These are phyloP conservation scores for Cyprinodon brontotheroides DNA, from an alignment of 2,113 vertebrate species.

Conservation along the genomic window DNA sequence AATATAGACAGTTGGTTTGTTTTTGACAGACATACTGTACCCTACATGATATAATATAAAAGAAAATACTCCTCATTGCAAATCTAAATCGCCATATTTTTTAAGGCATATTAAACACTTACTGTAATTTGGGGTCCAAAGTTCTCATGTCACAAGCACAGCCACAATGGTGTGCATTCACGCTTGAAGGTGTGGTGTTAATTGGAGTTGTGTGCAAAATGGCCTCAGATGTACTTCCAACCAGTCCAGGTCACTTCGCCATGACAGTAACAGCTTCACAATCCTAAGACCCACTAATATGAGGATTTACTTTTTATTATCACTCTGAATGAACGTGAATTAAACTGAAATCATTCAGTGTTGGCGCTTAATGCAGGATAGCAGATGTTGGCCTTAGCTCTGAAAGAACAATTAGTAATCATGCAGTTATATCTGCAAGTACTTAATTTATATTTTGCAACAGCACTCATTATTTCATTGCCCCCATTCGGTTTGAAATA, in stretches of 20 bases:
- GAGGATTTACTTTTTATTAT: constrained; percentile 68
- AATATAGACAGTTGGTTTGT: background rate
- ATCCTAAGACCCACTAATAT: constrained; percentile 64
- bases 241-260: constrained; percentile 69
- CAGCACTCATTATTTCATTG: constrained; percentile 1
- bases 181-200: constrained; percentile 40
- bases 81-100: constrained; percentile 18
- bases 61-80: background rate
- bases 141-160: constrained; percentile 14
- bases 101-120: background rate
- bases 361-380: constrained; percentile 33
- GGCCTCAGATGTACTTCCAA: constrained; percentile 55
- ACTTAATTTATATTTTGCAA: constrained; percentile 5
- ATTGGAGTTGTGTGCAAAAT: constrained; percentile 63
- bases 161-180: background rate
- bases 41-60: background rate
- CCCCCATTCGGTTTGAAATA: background rate
- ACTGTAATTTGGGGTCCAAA: constrained; percentile 27
- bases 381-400: constrained; percentile 29
- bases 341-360: constrained; percentile 52
- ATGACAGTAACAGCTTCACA: constrained; percentile 55
- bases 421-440: constrained; percentile 1
- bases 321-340: constrained; percentile 53
- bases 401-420: constrained; percentile 4
- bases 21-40: background rate